These are phyloP conservation scores for Pseudachorutes palmiensis DNA, from an alignment of 1,140 invertebrate species.

Conservation along the genomic window DNA sequence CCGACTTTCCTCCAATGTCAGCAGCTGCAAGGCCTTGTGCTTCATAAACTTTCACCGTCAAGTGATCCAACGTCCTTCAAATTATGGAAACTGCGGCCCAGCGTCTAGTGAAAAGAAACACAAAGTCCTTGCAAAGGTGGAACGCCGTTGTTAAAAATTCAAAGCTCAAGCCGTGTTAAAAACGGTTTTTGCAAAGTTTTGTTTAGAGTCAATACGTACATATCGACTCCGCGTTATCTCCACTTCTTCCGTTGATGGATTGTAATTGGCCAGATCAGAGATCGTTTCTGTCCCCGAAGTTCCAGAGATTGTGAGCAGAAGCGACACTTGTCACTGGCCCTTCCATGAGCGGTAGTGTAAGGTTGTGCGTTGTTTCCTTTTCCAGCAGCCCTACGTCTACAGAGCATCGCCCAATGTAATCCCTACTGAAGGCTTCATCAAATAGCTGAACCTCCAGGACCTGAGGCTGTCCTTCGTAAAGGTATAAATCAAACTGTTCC, in stretches of 20 bases:
- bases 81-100: constrained; percentile 20
- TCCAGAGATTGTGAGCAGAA: constrained; percentile 89
- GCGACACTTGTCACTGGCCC: constrained; percentile 74
- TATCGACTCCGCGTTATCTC: constrained; percentile 63
- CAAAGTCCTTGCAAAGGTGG: constrained; percentile 46
- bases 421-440: constrained; percentile 64
- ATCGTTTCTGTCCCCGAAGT: constrained; percentile 86
- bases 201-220: constrained; percentile 47
- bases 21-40: constrained; percentile 82
- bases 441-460: constrained; percentile 81
- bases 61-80: constrained; percentile 73
- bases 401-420: constrained; percentile 51
- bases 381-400: constrained; percentile 79
- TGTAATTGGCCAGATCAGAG: constrained; percentile 75
- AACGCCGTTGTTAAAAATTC: constrained; percentile 52
- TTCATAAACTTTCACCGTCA: constrained; percentile 80
- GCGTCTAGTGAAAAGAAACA: constrained; percentile 31
- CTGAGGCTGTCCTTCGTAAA: constrained; percentile 82
- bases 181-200: no score
- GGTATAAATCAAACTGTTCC: constrained; percentile 94
- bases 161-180: constrained; percentile 22
- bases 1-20: constrained; percentile 85
- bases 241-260: constrained; percentile 64
- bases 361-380: constrained; percentile 79
- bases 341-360: constrained; percentile 83